Evolutionary conservation across 2,797 vertebrate genomes (phyloP).

Genomic region (Carduelis carduelis): DNA sequence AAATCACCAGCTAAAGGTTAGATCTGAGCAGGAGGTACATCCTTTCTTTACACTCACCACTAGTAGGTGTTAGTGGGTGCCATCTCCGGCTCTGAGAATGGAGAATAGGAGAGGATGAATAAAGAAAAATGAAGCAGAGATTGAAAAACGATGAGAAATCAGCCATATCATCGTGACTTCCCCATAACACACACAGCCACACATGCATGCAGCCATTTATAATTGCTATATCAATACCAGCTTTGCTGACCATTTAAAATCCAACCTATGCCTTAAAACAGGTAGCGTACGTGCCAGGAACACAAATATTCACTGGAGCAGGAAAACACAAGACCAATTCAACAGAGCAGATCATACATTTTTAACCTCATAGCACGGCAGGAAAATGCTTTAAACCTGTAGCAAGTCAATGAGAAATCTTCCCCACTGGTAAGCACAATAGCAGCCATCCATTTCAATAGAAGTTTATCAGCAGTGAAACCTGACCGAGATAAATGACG

Average conservation of each 20-base stretch:
- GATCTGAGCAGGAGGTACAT: background rate
- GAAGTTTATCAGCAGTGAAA: slow-evolving; percentile 71
- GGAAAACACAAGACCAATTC: slow-evolving; percentile 54
- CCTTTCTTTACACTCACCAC: background rate
- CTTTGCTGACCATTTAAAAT: slow-evolving; percentile 26
- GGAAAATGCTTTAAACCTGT: slow-evolving; percentile 63
- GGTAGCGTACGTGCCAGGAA: slow-evolving; percentile 18
- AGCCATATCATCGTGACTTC: background rate
- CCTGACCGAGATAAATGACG: slow-evolving; percentile 69
- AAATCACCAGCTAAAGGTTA: background rate
- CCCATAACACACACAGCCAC: background rate
- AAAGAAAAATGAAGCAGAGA: slow-evolving; percentile 25
- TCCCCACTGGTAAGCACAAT: slow-evolving; percentile 62
- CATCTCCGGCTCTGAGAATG: background rate
- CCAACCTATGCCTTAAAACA: slow-evolving; percentile 15
- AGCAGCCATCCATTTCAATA: slow-evolving; percentile 57
- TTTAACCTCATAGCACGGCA: slow-evolving; percentile 60
- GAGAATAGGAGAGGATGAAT: background rate
- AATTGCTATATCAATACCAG: background rate
- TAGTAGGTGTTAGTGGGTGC: slow-evolving; percentile 16
- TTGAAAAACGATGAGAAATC: background rate
- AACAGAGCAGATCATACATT: slow-evolving; percentile 57
- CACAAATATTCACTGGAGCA: slow-evolving; percentile 31
- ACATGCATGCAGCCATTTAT: background rate
- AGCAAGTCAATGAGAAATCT: slow-evolving; percentile 52